These are phyloP conservation scores for Alces alces DNA, from an alignment of 2,113 vertebrate species.

Conservation along the genomic window DNA sequence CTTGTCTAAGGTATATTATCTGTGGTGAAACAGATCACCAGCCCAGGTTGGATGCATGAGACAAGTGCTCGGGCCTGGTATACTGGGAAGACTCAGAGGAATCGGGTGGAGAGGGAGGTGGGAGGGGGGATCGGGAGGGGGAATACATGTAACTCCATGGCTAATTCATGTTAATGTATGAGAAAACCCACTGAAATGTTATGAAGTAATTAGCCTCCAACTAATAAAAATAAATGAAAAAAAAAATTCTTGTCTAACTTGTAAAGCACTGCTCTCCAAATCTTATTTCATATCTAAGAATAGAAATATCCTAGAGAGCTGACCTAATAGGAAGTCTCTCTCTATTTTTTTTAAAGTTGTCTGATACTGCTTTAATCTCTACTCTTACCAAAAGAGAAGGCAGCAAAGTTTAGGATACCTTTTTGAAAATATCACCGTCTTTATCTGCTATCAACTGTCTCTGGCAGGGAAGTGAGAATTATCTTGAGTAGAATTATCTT, in stretches of 20 bases:
- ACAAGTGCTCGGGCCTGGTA: too few species aligned
- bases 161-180: too few species aligned
- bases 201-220: too few species aligned
- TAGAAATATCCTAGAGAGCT: not conserved
- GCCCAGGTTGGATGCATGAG: too few species aligned
- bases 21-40: too few species aligned
- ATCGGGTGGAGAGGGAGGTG: too few species aligned
- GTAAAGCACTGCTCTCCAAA: not conserved
- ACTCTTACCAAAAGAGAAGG: not conserved
- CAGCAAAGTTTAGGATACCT: not conserved
- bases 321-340: not conserved
- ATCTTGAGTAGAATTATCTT: not conserved
- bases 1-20: too few species aligned
- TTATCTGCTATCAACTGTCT: not conserved
- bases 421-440: not conserved
- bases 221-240: too few species aligned
- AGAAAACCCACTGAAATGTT: too few species aligned
- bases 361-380: not conserved
- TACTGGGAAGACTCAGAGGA: too few species aligned
- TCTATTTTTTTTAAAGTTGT: not conserved
- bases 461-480: not conserved
- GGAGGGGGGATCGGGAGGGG: too few species aligned
- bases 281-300: not conserved
- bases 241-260: not conserved
- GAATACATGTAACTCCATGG: too few species aligned